Percentiles rank a stretch among this genome's conserved stretches.
Evolutionary conservation across 2,888 invertebrate genomes (phyloP).

Genomic region (Leucozona laternaria): DNA sequence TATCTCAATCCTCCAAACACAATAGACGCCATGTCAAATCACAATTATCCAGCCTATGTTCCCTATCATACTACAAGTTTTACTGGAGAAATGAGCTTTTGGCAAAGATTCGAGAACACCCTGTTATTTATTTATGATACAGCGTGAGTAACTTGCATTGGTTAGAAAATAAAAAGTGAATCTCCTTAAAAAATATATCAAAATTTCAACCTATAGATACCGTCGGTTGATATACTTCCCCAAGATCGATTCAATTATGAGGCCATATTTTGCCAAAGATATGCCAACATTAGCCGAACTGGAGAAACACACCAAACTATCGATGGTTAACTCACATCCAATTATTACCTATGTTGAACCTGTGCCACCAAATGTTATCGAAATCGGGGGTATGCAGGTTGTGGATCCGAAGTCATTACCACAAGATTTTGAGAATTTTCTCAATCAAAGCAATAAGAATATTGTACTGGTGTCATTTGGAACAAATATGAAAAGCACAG

Average conservation of each 20-base stretch:
- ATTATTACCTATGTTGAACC: slow-evolving; percentile 80
- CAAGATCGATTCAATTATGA: slow-evolving; percentile 75
- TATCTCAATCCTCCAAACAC: slow-evolving; percentile 76
- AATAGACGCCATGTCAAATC: slow-evolving; percentile 76
- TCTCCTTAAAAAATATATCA: background rate
- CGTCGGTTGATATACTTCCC: slow-evolving; percentile 59
- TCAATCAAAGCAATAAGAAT: slow-evolving; percentile 79
- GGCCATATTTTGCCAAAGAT: slow-evolving; percentile 67
- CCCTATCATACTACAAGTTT: slow-evolving; percentile 75
- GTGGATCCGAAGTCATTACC: slow-evolving; percentile 78
- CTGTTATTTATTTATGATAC: slow-evolving; percentile 74
- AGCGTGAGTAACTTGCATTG: slow-evolving; percentile 56
- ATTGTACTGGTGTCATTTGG: slow-evolving; percentile 81
- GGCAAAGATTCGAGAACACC: slow-evolving; percentile 77
- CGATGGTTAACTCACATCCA: slow-evolving; percentile 80
- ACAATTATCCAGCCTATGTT: slow-evolving; percentile 77
- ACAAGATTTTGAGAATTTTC: slow-evolving; percentile 77
- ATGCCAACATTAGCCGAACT: slow-evolving; percentile 75
- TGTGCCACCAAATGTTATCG: slow-evolving; percentile 80
- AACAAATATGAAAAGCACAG: slow-evolving; percentile 77
- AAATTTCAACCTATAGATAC: background rate
- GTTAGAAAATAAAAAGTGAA: too few species aligned
- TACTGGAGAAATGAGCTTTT: slow-evolving; percentile 77
- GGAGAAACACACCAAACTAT: slow-evolving; percentile 76
- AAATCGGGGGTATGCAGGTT: slow-evolving; percentile 82